Evolutionary conservation across 2,797 vertebrate species (phyloP).

Genomic region (Distichodus sexfasciatus): DNA sequence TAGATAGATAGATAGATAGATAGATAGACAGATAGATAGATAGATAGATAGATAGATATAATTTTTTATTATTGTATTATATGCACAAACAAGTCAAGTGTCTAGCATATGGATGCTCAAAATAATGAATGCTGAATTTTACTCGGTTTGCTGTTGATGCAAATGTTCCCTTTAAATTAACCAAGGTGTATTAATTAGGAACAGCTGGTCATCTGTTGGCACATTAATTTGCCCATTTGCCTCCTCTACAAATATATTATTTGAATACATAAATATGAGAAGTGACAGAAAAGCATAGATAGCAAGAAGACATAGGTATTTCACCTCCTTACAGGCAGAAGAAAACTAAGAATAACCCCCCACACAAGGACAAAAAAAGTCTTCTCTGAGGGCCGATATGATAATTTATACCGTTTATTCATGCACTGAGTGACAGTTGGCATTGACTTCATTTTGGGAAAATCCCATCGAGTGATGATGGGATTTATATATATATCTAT

Average conservation of each 20-base stretch:
- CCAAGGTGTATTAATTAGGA: conserved; percentile 75
- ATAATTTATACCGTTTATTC: conserved; percentile 18
- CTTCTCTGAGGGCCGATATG: neutral
- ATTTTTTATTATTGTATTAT: neutral
- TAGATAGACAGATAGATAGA: conserved; percentile 25
- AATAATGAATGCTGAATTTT: conserved; percentile 72
- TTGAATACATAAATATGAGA: conserved; percentile 68
- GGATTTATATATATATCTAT: conserved; percentile 35
- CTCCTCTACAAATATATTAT: conserved; percentile 71
- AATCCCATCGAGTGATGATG: conserved; percentile 24
- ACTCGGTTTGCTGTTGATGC: conserved; percentile 67
- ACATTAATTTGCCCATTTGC: conserved; percentile 73
- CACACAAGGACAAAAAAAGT: neutral
- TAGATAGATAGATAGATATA: neutral
- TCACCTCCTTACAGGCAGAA: conserved; percentile 43
- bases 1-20: conserved; percentile 28
- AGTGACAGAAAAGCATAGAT: conserved; percentile 58
- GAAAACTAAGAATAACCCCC: conserved; percentile 22
- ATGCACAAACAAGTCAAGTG: neutral
- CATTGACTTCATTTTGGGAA: conserved; percentile 25
- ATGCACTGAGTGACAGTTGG: neutral
- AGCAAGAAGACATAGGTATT: conserved; percentile 41
- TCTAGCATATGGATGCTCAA: conserved; percentile 8
- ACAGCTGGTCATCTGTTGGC: conserved; percentile 78
- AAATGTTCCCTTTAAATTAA: conserved; percentile 73